Conservation (phyloP, 2,113 vertebrate species). For the Pelobates fuscus region DNA sequence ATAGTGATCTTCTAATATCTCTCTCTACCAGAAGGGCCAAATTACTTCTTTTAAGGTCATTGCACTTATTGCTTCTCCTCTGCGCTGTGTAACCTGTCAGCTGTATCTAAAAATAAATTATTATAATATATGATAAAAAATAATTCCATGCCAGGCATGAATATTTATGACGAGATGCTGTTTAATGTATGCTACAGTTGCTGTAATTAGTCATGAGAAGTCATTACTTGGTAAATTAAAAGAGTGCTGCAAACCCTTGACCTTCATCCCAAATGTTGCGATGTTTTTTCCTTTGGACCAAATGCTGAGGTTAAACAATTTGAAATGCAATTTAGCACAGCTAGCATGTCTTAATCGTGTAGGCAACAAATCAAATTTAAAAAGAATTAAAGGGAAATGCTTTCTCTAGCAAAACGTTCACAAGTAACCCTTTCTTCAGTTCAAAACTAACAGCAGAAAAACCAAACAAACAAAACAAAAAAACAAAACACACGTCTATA, state of each 20-base stretch:
- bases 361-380: background rate
- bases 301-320: slow-evolving; percentile 1
- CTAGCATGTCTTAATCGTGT: background rate
- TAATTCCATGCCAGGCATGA: slow-evolving; percentile 28
- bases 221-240: slow-evolving; percentile 47
- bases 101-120: slow-evolving; percentile 37
- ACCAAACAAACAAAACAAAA: no score
- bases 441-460: no score
- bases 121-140: slow-evolving; percentile 37
- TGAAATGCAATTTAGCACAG: slow-evolving; percentile 11
- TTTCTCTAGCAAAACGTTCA: background rate
- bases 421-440: background rate
- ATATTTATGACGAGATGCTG: slow-evolving; percentile 34
- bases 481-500: no score
- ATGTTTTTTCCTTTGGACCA: slow-evolving; percentile 5
- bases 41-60: slow-evolving; percentile 29
- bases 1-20: no score
- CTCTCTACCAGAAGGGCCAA: no score
- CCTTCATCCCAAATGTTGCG: slow-evolving; percentile 21
- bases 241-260: slow-evolving; percentile 22
- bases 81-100: slow-evolving; percentile 12
- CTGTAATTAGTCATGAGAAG: slow-evolving; percentile 45
- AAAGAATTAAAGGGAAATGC: background rate
- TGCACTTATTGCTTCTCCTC: slow-evolving; percentile 13
- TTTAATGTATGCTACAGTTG: slow-evolving; percentile 24